A percentile compares a stretch with the other conserved stretches of the same genome.
Conservation (phyloP, 2,113 vertebrate genomes). For the Paramormyrops kingsleyae region DNA sequence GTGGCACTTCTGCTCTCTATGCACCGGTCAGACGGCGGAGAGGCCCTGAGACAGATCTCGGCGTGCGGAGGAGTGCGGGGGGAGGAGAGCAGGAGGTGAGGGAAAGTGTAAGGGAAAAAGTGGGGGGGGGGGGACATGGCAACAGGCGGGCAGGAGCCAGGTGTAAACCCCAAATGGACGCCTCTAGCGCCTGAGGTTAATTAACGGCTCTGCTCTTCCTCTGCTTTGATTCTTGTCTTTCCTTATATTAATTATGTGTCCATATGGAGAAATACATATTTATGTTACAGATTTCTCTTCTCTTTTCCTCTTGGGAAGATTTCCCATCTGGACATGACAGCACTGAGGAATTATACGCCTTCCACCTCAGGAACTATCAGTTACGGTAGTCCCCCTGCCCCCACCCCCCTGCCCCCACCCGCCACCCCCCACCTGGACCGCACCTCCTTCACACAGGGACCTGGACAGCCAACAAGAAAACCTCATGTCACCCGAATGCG, state of each 20-base stretch:
- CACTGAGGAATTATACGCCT: slow-evolving; percentile 4
- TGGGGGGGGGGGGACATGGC: background rate
- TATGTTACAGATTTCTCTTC: slow-evolving; percentile 35
- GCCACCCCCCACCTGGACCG: background rate
- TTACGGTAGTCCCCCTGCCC: background rate
- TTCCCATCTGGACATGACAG: slow-evolving; percentile 28
- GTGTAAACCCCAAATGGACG: background rate
- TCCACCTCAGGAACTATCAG: background rate
- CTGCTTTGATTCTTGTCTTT: background rate
- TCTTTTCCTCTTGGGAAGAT: slow-evolving; percentile 25
- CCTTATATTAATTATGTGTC: slow-evolving; percentile 36
- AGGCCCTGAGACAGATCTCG: background rate
- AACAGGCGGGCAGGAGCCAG: background rate
- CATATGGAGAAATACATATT: slow-evolving; percentile 39
- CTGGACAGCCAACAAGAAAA: background rate
- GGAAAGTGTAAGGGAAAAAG: background rate
- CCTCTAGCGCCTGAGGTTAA: background rate
- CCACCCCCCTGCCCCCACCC: too few species aligned
- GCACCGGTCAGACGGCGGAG: background rate
- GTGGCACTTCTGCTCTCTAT: background rate
- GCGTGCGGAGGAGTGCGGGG: background rate
- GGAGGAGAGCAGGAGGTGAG: background rate
- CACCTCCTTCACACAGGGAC: background rate
- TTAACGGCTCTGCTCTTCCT: background rate
- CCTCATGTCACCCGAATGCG: background rate